phyloP scores from a whole-genome alignment of 2,888 invertebrate genomes.

The Horisme vitalbata region DNA sequence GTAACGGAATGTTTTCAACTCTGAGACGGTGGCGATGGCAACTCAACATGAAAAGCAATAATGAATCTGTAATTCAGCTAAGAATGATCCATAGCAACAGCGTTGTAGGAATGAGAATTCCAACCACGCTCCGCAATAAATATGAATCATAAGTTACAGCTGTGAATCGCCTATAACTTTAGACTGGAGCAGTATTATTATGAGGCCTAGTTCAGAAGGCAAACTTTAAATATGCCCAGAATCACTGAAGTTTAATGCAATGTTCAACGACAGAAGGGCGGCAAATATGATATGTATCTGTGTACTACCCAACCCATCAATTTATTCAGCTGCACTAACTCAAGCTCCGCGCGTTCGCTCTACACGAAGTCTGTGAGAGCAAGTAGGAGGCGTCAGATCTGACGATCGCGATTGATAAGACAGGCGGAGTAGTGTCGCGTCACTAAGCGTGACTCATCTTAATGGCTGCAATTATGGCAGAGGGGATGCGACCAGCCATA shows the following conservation, averaged over 20 bases:
- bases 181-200: conserved; percentile 21
- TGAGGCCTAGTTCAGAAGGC: no score
- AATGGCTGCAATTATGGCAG: conserved; percentile 74
- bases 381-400: conserved; percentile 41
- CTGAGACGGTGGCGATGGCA: background rate
- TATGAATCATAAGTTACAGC: conserved; percentile 23
- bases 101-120: conserved; percentile 11
- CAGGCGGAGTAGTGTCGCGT: conserved; percentile 66
- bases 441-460: conserved; percentile 80
- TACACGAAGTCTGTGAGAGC: no score
- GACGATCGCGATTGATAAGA: conserved; percentile 66
- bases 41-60: background rate
- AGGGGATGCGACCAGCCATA: conserved; percentile 52
- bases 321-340: no score
- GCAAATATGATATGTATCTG: no score
- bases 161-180: conserved; percentile 18
- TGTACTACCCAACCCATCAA: no score
- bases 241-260: no score
- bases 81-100: conserved; percentile 12
- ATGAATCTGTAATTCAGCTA: conserved; percentile 3
- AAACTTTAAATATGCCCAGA: no score
- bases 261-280: no score
- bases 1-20: background rate
- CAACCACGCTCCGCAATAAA: conserved; percentile 16
- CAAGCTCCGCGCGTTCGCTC: no score